These are phyloP conservation scores for Daktulosphaira vitifoliae DNA, from an alignment of 1,140 invertebrate genomes.

Conservation along the genomic window DNA sequence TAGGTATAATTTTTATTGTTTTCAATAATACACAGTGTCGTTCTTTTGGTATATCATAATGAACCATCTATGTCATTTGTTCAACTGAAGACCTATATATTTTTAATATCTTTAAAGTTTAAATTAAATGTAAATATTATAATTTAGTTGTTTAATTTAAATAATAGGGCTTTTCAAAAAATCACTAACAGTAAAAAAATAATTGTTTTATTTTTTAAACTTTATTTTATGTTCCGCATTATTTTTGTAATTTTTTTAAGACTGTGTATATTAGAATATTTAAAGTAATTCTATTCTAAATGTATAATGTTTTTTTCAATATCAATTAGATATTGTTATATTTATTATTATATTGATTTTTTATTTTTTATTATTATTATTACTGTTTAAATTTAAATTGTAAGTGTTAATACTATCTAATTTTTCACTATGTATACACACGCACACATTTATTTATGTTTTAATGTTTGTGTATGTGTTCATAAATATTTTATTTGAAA, in stretches of 20 bases:
- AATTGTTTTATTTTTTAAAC: constrained; percentile 20
- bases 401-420: constrained; percentile 21
- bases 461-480: too few relatives aligned
- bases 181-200: constrained; percentile 14
- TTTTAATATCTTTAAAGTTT: constrained; percentile 3
- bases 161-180: background rate
- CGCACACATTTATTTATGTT: too few relatives aligned
- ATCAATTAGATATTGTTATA: constrained; percentile 14
- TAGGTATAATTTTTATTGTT: background rate
- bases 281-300: background rate
- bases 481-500: too few relatives aligned
- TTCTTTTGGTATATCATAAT: background rate
- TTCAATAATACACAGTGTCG: background rate
- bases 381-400: constrained; percentile 18
- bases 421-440: constrained; percentile 1
- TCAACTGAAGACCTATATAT: background rate
- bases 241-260: constrained; percentile 19
- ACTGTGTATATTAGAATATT: constrained; percentile 28
- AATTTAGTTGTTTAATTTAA: background rate
- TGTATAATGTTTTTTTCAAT: constrained; percentile 4
- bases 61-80: background rate
- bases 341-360: constrained; percentile 20
- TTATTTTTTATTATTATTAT: background rate
- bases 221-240: constrained; percentile 4
- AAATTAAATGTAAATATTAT: constrained; percentile 3